Conservation (phyloP, 2,888 invertebrate genomes). For the Tetropium fuscum region DNA sequence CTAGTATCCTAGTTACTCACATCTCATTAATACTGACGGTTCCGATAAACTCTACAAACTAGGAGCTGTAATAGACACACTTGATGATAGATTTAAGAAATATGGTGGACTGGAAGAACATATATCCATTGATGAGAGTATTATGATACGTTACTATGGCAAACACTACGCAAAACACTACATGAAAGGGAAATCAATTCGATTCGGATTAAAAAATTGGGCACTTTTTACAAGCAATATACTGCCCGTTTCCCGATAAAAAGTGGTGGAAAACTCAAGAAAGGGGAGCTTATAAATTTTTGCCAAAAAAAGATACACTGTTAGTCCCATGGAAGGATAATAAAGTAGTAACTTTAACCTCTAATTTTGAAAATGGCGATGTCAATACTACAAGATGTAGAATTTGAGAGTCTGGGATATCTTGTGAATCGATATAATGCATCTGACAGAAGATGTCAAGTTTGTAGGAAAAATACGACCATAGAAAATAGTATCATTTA, state of each 20-base stretch:
- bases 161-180: slow-evolving; percentile 2
- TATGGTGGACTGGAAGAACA: background rate
- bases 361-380: slow-evolving; percentile 15
- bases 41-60: background rate
- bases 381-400: slow-evolving; percentile 23
- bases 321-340: slow-evolving; percentile 11
- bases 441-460: slow-evolving; percentile 18
- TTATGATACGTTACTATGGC: background rate
- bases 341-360: slow-evolving; percentile 16
- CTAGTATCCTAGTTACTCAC: no score
- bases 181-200: background rate
- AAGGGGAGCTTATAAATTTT: slow-evolving; percentile 12
- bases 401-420: slow-evolving; percentile 23
- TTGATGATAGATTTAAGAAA: background rate
- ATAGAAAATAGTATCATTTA: no score
- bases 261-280: slow-evolving; percentile 5
- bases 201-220: no score
- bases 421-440: slow-evolving; percentile 24
- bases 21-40: background rate
- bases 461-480: slow-evolving; percentile 25
- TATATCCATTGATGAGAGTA: background rate
- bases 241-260: slow-evolving; percentile 13
- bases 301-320: slow-evolving; percentile 5
- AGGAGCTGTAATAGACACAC: background rate
- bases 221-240: no score